These are phyloP conservation scores for Dipodomys ordii DNA, from an alignment of 2,113 vertebrate genomes.

Conservation along the genomic window DNA sequence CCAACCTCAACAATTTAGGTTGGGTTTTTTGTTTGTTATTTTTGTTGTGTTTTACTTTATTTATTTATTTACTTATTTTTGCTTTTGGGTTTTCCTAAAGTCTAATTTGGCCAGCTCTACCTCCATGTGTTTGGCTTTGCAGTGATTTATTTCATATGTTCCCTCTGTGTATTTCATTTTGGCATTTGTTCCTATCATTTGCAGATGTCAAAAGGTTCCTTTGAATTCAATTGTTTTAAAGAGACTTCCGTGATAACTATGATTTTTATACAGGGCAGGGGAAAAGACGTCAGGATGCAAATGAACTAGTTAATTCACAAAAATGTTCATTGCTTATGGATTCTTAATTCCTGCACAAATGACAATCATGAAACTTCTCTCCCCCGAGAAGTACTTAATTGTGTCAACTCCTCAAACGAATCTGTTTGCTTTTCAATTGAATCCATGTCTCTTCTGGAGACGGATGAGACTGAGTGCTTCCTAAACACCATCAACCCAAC, in stretches of 20 bases:
- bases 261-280: constrained; percentile 30
- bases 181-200: constrained; percentile 84
- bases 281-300: not conserved
- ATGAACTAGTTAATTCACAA: constrained; percentile 25
- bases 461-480: constrained; percentile 35
- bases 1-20: constrained; percentile 64
- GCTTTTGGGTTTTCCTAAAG: constrained; percentile 66
- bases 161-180: constrained; percentile 82
- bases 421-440: constrained; percentile 53
- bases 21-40: too few species aligned
- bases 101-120: constrained; percentile 83
- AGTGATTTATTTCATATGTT: constrained; percentile 87
- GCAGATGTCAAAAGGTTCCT: constrained; percentile 85
- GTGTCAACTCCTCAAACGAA: constrained; percentile 57
- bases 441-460: constrained; percentile 39
- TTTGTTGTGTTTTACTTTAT: constrained; percentile 75
- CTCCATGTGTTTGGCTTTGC: constrained; percentile 84
- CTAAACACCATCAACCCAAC: constrained; percentile 49
- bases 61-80: constrained; percentile 22
- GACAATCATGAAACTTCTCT: constrained; percentile 55
- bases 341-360: constrained; percentile 64
- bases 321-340: constrained; percentile 34
- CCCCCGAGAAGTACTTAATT: not conserved
- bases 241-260: constrained; percentile 20
- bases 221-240: constrained; percentile 72